Base-by-base conservation (phyloP, 2,888 invertebrate genomes). In the Calameuta idolon region DNA sequence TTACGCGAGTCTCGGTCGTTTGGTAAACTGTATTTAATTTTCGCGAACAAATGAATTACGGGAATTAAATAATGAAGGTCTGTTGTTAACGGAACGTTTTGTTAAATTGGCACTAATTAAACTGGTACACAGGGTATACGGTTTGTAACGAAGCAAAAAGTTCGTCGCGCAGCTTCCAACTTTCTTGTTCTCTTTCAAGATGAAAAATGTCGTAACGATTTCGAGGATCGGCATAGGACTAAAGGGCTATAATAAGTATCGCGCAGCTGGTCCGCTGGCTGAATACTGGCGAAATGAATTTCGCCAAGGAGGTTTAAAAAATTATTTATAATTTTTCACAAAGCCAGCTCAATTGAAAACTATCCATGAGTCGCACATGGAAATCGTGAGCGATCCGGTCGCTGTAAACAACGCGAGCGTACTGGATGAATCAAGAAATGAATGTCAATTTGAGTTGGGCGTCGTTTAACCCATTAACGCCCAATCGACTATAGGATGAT, bases 361-460 rank as follows among this genome's bases (percentile, higher is more conserved):
- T 55, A 23, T 55, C 55, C 2, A 23, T 55, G 2, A 55, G 23
- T 55, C 55, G 55, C 55, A 23, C 23, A 9, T 55, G 55, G 23
- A 77, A 34, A 71, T 15, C 75, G 74, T 79, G 55, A 75, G 68
- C 37, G 37, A 77, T 76, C 78, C 34, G 68, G 34, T 77, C 40
- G 40, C 76, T 74, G 31, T 55, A 55, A 82, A 79, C 55, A 83
- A 80, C 80, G 80, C 78, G 77, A 80, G 76, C 80, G 73, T 79
- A 86, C 86, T 86, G 84, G 81, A 82, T 83, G 78, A 75, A 79
- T 79, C 80, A 81, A 79, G 81, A 84, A 85, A 85, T 86, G 83
- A 82, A 80, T 86, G 85, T 86, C 86, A 86, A 87, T 87, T 86
- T 81, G 83, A 82, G 82, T 80, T 81, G 81, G 73, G 80, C 81